phyloP scores from a whole-genome alignment of 2,888 invertebrate genomes.

The Cacoxenus indagator region DNA sequence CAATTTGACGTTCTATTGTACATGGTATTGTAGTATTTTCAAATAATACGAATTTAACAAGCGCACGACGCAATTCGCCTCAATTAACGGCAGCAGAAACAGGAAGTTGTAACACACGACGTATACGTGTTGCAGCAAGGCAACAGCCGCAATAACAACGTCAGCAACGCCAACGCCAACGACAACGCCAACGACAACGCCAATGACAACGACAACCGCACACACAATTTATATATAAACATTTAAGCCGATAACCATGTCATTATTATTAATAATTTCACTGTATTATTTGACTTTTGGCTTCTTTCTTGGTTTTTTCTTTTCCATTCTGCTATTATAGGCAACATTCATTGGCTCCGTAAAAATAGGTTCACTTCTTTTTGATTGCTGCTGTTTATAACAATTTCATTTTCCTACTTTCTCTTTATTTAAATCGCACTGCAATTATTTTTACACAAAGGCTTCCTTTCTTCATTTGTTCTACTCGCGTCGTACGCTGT shows the following conservation, averaged over 20 bases:
- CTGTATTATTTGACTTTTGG: neutral
- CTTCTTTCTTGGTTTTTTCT: neutral
- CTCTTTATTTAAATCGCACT: neutral
- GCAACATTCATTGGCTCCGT: neutral
- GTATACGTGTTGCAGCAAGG: neutral
- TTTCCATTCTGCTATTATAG: neutral
- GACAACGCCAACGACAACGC: no score
- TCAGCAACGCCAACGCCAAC: neutral
- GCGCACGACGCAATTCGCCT: neutral
- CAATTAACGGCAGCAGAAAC: neutral
- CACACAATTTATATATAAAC: conserved; percentile 9
- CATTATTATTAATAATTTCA: neutral
- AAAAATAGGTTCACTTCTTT: neutral
- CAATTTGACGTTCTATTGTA: no score
- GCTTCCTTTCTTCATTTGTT: neutral
- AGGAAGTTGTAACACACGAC: conserved; percentile 4
- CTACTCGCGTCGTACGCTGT: neutral
- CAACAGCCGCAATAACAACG: neutral
- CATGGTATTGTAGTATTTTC: no score
- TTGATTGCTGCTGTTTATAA: neutral
- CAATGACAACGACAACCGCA: neutral
- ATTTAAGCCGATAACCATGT: conserved; percentile 4
- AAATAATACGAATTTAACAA: neutral
- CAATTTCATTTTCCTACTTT: neutral
- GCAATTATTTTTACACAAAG: neutral